Evolutionary conservation across 2,888 invertebrate species (phyloP), one percentile per base, ranked within the genome.

Genomic region (Chalcis sispes): DNA sequence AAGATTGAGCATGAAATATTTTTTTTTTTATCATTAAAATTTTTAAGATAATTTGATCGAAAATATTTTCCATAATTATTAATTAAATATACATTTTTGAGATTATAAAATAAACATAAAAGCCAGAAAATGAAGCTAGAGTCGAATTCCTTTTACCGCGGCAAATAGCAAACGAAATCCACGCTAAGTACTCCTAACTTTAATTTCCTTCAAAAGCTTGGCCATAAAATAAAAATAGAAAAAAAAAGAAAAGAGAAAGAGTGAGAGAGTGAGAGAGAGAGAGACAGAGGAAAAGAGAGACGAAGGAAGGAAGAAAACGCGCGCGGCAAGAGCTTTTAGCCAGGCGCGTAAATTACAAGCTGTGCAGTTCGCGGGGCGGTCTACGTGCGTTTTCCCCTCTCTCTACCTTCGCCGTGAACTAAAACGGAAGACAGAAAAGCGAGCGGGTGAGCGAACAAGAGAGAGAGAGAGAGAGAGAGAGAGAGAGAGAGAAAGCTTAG

Each of bases 301-400:
- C 2, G n/a, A 7, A 32, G 10, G 13, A 18, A 8, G 27, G 3
- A 15, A 1, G 46, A 36, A 59, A 27, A 23, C 36, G 29, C 25
- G 56, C 20, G 29, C 79, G 78, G 79, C 50, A 1, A 81, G 81
- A 80, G 80, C 82, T 81, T 84, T 85, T 84, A 85, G 80, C 79
- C 15, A 80, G 81, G 83, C 82, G 84, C 83, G 78, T 82, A 83
- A 75, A 75, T 75, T 75, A 75, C 52, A 75, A 27, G 61, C 65
- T 50, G 54, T 20, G 15, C 36, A 40, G 32, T 46, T 46, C 46
- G 46, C 5, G 8, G 32, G 32, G 46, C 46, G n/a, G 46, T 3
- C 46, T 40, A n/a, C n/a, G n/a, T 65, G 40, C 66, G 42, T 32
- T 46, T 27, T 4, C 5, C 20, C 64, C 46, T 46, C 36, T 70